Evolutionary conservation across 1,140 invertebrate genomes (phyloP), one percentile per base, ranked within the genome.

Genomic region (Pseudomyrmex dendroicus): DNA sequence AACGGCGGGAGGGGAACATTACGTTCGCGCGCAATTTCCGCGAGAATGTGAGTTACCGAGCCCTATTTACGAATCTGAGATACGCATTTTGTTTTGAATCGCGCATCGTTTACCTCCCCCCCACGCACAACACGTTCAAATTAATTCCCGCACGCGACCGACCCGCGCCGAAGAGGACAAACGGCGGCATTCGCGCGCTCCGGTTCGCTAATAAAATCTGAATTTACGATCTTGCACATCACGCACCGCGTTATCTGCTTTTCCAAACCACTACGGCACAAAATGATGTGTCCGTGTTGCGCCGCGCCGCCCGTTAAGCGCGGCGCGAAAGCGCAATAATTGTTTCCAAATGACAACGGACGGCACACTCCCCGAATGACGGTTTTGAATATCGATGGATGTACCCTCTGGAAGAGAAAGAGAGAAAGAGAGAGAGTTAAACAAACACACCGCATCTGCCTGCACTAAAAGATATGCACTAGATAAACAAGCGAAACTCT

Each of bases 331-430:
- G 86, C 83, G 84, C 78, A 86, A 89, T 89, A 89, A 89, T 89
- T 89, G 86, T 89, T 88, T 86, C 84, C 86, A 89, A 89, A 88
- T 89, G 87, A 89, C 87, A 88, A 86, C 86, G 13, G 35, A 12
- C 50, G 83, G 63, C 57, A 77, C 70, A 63, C 73, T 74, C 76
- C 84, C 61, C 74, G 73, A 89, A 88, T 77, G 74, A 89, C 56
- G 87, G 74, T 86, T 88, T 85, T 89, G 86, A 89, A 89, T 89
- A 88, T 89, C 86, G 84, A 88, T 88, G 87, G 57, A 15, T 22
- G 50, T 48, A 5, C 17, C 59, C 59, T 44, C 25, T 64, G 13
- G n/a, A 10, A 35, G 35, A 35, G 35, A 35, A 35, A 35, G 35
- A 35, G 35, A 35, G 35, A 25, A 0, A 25, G 25, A 35, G 35